A percentile compares a stretch with the other conserved stretches of the same genome.
These are phyloP conservation scores for Nothobranchius furzeri DNA, from an alignment of 2,113 vertebrate species.

Conservation along the genomic window DNA sequence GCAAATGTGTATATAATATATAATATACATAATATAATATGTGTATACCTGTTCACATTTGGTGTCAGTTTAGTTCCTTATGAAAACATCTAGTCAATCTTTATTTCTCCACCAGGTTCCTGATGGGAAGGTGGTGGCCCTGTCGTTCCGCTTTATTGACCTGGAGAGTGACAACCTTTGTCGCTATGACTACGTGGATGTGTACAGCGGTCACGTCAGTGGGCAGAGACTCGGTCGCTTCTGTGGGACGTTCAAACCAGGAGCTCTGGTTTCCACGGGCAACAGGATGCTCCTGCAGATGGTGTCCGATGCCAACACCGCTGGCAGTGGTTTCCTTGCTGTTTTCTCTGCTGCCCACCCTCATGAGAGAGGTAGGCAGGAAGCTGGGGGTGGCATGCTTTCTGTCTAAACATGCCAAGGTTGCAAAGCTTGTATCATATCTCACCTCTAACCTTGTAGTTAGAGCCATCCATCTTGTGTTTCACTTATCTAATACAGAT, in stretches of 20 bases:
- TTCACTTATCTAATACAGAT: too few species aligned
- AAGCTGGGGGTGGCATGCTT: not conserved
- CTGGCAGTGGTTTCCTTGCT: slow-evolving; percentile 93
- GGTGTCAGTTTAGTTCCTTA: not conserved
- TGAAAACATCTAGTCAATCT: not conserved
- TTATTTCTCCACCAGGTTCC: slow-evolving; percentile 84
- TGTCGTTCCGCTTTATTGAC: slow-evolving; percentile 92
- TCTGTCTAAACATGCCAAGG: not conserved
- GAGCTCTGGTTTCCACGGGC: slow-evolving; percentile 89
- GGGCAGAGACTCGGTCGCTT: slow-evolving; percentile 93
- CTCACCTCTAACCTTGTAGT: not conserved
- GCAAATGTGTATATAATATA: too few species aligned
- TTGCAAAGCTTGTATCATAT: not conserved
- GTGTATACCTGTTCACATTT: not conserved
- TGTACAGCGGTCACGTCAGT: slow-evolving; percentile 86
- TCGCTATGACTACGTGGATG: slow-evolving; percentile 95
- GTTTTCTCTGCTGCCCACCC: slow-evolving; percentile 90
- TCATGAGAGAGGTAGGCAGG: slow-evolving; percentile 87
- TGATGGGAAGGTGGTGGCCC: slow-evolving; percentile 92
- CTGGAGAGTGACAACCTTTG: slow-evolving; percentile 93
- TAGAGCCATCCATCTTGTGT: too few species aligned
- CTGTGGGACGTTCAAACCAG: slow-evolving; percentile 92
- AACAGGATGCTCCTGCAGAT: slow-evolving; percentile 98
- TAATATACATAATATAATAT: too few species aligned
- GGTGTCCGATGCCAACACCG: slow-evolving; percentile 96